These are phyloP conservation scores for Uloborus plumipes DNA, from an alignment of 2,888 invertebrate genomes.

Conservation along the genomic window DNA sequence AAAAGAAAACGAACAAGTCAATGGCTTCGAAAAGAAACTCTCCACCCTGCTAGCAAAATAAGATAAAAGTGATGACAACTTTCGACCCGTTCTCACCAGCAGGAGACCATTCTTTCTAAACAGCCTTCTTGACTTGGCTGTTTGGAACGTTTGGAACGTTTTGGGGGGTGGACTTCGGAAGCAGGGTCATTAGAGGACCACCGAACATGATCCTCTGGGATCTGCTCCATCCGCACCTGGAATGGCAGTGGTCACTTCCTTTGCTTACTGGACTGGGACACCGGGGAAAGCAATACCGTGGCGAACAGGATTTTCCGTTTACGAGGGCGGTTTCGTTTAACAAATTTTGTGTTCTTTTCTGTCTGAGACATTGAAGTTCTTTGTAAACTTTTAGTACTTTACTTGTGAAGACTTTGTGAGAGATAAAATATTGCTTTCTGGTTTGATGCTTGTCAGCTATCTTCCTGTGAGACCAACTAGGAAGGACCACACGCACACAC, in stretches of 20 bases:
- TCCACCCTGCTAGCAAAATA: too few species aligned
- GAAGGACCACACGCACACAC: too few species aligned
- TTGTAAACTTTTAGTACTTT: neutral
- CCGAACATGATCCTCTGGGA: constrained; percentile 1
- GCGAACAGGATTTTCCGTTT: constrained; percentile 3
- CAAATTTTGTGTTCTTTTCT: neutral
- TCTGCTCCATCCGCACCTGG: neutral
- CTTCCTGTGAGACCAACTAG: too few species aligned
- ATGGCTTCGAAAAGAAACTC: too few species aligned
- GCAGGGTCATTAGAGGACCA: constrained; percentile 11
- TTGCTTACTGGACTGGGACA: too few species aligned
- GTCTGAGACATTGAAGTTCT: neutral
- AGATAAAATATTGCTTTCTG: too few species aligned
- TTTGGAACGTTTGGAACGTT: neutral
- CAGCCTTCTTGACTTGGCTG: constrained; percentile 13
- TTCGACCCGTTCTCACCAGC: constrained; percentile 41
- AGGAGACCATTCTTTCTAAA: constrained; percentile 10
- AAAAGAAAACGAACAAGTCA: constrained; percentile 21
- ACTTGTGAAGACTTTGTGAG: too few species aligned
- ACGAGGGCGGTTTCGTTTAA: neutral
- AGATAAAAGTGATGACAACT: neutral
- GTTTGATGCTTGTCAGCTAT: too few species aligned
- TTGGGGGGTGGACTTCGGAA: too few species aligned
- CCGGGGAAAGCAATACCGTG: too few species aligned
- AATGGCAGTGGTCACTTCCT: too few species aligned